A percentile compares a stretch with the other conserved stretches of the same genome.
These are phyloP conservation scores for Halichoerus grypus DNA, from an alignment of 2,113 vertebrate genomes.

Conservation along the genomic window DNA sequence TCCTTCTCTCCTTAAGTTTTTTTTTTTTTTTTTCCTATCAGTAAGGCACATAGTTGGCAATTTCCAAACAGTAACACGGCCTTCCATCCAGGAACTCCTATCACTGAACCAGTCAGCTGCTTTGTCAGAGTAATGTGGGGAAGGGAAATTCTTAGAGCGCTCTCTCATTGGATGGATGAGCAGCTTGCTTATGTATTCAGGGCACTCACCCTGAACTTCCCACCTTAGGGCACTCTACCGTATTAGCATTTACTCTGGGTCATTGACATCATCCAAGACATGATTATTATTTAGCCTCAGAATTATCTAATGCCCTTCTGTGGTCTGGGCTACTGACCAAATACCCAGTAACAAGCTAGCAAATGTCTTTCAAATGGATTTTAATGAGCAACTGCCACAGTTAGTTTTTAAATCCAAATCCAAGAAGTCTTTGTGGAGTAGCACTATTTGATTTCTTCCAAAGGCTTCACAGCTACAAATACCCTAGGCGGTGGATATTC, in stretches of 20 bases:
- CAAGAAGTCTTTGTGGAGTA: background rate
- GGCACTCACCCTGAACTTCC: background rate
- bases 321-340: background rate
- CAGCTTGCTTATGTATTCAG: background rate
- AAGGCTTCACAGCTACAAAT: background rate
- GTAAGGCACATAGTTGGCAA: background rate
- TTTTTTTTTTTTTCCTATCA: background rate
- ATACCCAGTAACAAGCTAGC: background rate
- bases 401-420: constrained; percentile 36
- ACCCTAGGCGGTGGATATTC: background rate
- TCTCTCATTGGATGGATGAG: background rate
- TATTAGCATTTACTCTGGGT: background rate
- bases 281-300: background rate
- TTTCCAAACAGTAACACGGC: background rate
- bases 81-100: background rate
- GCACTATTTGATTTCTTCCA: background rate
- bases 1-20: background rate
- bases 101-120: background rate
- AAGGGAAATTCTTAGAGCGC: background rate
- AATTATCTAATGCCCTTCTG: background rate
- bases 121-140: background rate
- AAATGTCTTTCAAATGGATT: background rate
- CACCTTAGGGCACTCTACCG: background rate
- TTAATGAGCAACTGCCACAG: background rate
- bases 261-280: background rate